Base-by-base conservation (phyloP, 2,888 invertebrate genomes). In the Leucophora obtusa region DNA sequence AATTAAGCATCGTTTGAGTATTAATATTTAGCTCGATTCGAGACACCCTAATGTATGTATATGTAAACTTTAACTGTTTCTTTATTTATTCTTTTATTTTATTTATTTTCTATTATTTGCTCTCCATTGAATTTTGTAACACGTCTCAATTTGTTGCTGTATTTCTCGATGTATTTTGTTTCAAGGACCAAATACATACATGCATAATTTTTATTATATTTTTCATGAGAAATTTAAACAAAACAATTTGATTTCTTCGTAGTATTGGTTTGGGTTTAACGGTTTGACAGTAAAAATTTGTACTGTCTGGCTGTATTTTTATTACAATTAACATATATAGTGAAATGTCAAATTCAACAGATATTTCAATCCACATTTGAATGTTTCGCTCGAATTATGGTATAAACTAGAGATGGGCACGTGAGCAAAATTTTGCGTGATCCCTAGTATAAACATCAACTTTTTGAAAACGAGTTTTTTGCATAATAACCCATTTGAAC, bases 191-290 rank as follows among this genome's bases (percentile, higher is more conserved):
- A 28, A 21, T 21, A 21, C 21, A 21, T 21, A 21, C 21, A 21
- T 21, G n/a, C 35, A 51, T 60, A 38, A 60, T 65, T 65, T 33
- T 53, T 11, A 35, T 47, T 35, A 28, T 28, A 18, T n/a, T 53
- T 60, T 59, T 62, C 53, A 54, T 71, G 53, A 53, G 43, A 38
- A 71, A 71, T 38, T n/a, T 17, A 53, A 43, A 53, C 8, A 71
- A 70, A 71, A 71, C 18, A 71, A 21, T 71, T 71, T 35, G 53
- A 28, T 28, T 28, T 28, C 28, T 24, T 60, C 38, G 11, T 4
- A 4, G 11, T 4, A 4, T 4, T 38, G 38, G 38, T 38, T 11
- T 38, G 14, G 11, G 14, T 38, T 38, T 2, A 11, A 38, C 11
- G 38, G 11, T 38, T 38, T 38, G 11, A 1, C 11, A 11, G 14